Evolutionary conservation across 2,888 invertebrate genomes (phyloP), one percentile per base, ranked within the genome.

Genomic region (Lasioglossum malachurum): DNA sequence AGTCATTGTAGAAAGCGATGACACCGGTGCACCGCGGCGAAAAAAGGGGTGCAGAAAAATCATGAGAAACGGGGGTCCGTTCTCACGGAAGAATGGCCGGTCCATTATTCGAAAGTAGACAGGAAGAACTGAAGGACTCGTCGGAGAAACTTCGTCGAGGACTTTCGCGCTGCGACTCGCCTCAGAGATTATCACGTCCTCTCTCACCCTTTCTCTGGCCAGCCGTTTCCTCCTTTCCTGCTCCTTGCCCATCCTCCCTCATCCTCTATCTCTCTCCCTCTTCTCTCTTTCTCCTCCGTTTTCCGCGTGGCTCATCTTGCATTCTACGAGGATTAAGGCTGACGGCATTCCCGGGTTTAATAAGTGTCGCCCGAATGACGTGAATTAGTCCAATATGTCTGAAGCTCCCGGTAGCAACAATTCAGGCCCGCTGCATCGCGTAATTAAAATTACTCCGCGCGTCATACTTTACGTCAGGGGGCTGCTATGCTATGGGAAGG

Each of bases 371-470:
- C 88, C 91, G 92, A 94, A 94, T 92, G 94, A 94, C 94, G 92
- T 92, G 93, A 94, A 93, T 94, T 94, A 94, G 94, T 94, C 91
- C 93, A 93, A 94, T 93, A 93, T 93, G 92, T 94, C 92, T 92
- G 89, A 92, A 88, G 88, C 90, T 86, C 87, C 91, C 84, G 86
- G 90, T 90, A 92, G 92, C 93, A 93, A 94, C 93, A 93, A 93
- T 94, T 93, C 92, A 92, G 89, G 88, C 86, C 89, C 89, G 91
- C 90, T 91, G 92, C 92, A 93, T 92, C 90, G 92, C 89, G 92
- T 94, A 94, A 94, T 94, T 94, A 94, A 94, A 94, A 94, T 94
- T 93, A 93, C 93, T 94, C 88, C 81, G 87, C 91, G 89, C 92
- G 90, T 94, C 93, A 94, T 94, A 94, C 93, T 94, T 94, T 92